A percentile compares a stretch with the other conserved stretches of the same genome.
Evolutionary conservation across 2,113 vertebrate species (phyloP).

Genomic region (Sclerurus mexicanus): DNA sequence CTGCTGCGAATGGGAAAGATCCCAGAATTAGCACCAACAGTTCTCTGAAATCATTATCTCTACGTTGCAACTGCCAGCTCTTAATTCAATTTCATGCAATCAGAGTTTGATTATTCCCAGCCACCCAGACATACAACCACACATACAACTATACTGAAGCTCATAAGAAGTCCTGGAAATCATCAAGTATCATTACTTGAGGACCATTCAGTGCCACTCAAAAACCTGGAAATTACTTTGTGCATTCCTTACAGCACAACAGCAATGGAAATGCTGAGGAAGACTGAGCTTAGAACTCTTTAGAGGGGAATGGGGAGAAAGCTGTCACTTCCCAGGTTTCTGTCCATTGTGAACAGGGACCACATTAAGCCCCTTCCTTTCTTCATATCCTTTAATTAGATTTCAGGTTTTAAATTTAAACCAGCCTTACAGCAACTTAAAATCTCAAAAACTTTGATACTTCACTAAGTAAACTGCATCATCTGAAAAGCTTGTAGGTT

Average conservation of each 20-base stretch:
- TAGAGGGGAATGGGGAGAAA: background rate
- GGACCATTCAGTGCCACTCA: background rate
- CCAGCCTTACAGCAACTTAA: background rate
- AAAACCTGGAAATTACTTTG: background rate
- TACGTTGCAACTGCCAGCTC: background rate
- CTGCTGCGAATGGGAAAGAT: slow-evolving; percentile 42
- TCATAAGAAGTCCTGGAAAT: background rate
- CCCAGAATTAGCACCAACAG: slow-evolving; percentile 9
- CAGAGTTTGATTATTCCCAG: background rate
- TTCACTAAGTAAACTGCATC: background rate
- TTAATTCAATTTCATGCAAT: background rate
- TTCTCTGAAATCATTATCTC: background rate
- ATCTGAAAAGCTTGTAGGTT: background rate
- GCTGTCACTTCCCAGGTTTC: background rate
- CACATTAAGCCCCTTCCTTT: background rate
- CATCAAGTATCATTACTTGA: background rate
- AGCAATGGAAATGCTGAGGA: background rate
- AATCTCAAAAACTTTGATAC: background rate
- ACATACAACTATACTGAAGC: background rate
- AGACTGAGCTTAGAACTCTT: background rate
- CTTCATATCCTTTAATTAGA: background rate
- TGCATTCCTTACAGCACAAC: background rate
- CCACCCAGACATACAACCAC: background rate
- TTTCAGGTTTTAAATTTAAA: background rate
- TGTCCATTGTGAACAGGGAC: background rate